These are phyloP conservation scores for Pachyramphus minor DNA, from an alignment of 2,113 vertebrate species.

Conservation along the genomic window DNA sequence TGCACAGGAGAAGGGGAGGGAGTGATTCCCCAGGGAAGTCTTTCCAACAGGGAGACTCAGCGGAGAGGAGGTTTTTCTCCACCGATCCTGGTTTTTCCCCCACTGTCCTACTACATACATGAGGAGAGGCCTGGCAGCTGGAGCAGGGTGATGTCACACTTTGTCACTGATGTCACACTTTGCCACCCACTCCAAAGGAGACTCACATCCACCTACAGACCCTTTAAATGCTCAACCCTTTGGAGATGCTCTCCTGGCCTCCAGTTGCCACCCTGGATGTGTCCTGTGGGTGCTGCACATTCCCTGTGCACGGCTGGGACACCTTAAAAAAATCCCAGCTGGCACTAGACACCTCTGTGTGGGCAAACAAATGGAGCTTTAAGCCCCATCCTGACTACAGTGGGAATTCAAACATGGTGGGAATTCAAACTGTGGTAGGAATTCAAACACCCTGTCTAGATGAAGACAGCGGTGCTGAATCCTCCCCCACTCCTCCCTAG, in stretches of 20 bases:
- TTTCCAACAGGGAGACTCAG: neutral
- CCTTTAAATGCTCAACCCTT: neutral
- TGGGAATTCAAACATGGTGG: neutral
- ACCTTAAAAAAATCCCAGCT: neutral
- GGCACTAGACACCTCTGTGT: neutral
- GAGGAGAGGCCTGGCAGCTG: neutral
- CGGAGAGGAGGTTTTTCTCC: neutral
- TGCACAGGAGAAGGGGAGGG: constrained; percentile 15
- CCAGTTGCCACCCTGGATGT: neutral
- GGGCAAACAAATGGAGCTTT: neutral
- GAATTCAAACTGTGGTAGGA: neutral
- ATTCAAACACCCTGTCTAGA: neutral
- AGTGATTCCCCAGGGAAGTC: neutral
- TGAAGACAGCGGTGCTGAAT: neutral
- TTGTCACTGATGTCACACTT: neutral
- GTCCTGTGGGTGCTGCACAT: neutral
- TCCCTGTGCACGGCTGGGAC: neutral
- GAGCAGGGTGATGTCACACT: neutral
- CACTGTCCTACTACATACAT: accelerated
- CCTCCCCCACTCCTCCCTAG: neutral
- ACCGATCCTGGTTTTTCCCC: neutral
- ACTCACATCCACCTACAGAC: neutral
- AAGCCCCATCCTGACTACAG: neutral
- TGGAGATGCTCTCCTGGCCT: neutral
- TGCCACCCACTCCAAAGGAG: neutral